phyloP scores from a whole-genome alignment of 2,888 invertebrate genomes.

The Gortyna flavago region DNA sequence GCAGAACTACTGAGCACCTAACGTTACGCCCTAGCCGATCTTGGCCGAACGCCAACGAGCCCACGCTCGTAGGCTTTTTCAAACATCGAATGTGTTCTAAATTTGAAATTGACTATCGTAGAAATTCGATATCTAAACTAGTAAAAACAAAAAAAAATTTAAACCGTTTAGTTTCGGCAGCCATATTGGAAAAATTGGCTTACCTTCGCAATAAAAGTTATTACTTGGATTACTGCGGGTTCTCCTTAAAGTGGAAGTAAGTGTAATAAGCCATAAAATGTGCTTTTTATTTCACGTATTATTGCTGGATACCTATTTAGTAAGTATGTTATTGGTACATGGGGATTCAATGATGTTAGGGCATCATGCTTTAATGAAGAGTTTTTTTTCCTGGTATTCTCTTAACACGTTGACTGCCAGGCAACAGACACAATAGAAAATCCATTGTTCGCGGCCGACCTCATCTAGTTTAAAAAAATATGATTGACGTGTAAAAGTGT shows the following conservation, averaged over 20 bases:
- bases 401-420: too few species aligned
- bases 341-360: conserved; percentile 14
- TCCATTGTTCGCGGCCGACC: too few species aligned
- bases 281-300: conserved; percentile 58
- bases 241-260: conserved; percentile 57
- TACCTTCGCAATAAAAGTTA: conserved; percentile 63
- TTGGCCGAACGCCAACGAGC: conserved; percentile 75
- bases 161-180: conserved; percentile 47
- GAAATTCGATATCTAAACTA: conserved; percentile 58
- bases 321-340: conserved; percentile 30
- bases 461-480: too few species aligned
- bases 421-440: too few species aligned
- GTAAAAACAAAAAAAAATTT: conserved; percentile 56
- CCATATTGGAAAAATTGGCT: conserved; percentile 61
- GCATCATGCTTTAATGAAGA: conserved; percentile 5
- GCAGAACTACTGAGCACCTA: conserved; percentile 59
- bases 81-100: conserved; percentile 75
- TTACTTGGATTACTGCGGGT: conserved; percentile 52
- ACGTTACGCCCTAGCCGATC: conserved; percentile 71
- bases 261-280: conserved; percentile 62
- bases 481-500: too few species aligned
- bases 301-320: conserved; percentile 46
- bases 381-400: background rate
- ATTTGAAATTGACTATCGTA: conserved; percentile 62
- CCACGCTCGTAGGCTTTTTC: conserved; percentile 71